phyloP scores from a whole-genome alignment of 1,140 invertebrate genomes.

The Saccostrea echinata region DNA sequence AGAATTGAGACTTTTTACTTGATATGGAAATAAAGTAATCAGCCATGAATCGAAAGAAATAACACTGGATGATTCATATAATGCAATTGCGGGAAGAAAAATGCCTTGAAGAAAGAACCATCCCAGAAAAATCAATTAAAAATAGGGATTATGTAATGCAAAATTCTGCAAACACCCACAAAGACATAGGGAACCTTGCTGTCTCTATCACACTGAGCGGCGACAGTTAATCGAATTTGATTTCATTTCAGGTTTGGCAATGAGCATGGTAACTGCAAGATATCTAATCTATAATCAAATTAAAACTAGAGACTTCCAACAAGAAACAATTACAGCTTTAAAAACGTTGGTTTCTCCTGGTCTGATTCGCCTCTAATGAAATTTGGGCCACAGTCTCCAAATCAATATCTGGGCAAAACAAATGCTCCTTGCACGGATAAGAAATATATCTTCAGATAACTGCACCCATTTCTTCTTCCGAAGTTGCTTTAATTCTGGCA shows the following conservation, averaged over 20 bases:
- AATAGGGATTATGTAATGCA: conserved; percentile 17
- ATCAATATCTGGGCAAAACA: conserved; percentile 21
- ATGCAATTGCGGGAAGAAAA: conserved; percentile 34
- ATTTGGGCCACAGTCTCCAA: conserved; percentile 1
- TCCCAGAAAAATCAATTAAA: conserved; percentile 33
- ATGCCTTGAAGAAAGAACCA: conserved; percentile 31
- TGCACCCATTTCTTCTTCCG: background rate
- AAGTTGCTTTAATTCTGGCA: conserved; percentile 34
- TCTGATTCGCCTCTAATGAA: conserved; percentile 20
- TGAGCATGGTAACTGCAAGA: conserved; percentile 28
- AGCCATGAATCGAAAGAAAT: conserved; percentile 2
- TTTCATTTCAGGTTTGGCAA: conserved; percentile 37
- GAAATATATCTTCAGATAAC: conserved; percentile 5
- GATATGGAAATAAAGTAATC: conserved; percentile 17
- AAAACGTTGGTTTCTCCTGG: background rate
- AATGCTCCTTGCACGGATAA: background rate
- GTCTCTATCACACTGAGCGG: background rate
- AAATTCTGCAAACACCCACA: conserved; percentile 32
- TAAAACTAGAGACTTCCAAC: conserved; percentile 28
- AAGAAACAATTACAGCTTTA: conserved; percentile 34
- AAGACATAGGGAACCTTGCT: conserved; percentile 12
- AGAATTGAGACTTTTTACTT: conserved; percentile 3
- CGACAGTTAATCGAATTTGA: conserved; percentile 32
- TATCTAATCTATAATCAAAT: conserved; percentile 38
- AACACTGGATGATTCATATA: conserved; percentile 32